Evolutionary conservation across 1,140 invertebrate genomes (phyloP), one percentile per base, ranked within the genome.

Genomic region (Meloidogyne chitwoodi): DNA sequence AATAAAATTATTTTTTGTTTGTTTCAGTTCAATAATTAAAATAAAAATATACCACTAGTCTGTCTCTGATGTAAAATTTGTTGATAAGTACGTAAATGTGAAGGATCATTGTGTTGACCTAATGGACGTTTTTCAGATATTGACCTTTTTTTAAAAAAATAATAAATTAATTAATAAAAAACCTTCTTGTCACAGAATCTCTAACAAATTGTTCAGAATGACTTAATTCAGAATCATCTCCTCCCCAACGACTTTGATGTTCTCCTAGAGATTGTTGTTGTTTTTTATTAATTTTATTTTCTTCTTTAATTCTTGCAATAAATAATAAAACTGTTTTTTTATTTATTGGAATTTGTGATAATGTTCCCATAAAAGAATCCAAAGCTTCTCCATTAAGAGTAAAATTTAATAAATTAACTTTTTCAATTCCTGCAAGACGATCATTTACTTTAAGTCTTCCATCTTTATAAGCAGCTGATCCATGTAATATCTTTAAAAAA

Each of bases 401-500:
- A 34, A 41, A 80, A 8, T 74, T 56, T n/a, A 80, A 71, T 19
- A 80, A 38, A 80, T 78, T 77, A 29, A 76, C 63, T 64, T 78
- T 62, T 56, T 80, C 80, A 31, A 80, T 81, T 27, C 80, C 79
- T n/a, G 75, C 27, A 14, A 80, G 19, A 44, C 79, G 71, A 73
- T 80, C 79, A 44, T 74, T 65, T 22, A 73, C 68, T 16, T 38
- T 72, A 31, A 80, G 67, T n/a, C 80, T 76, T 11, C 79, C 79
- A 48, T 80, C 79, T 65, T 78, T 82, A 80, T 71, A 82, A 16
- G 79, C 79, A 19, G 79, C 79, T 22, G 79, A 80, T 38, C 79
- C 79, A 29, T 82, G 79, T 16, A 80, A 62, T n/a, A 80, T 72
- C 79, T 79, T 27, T 67, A 78, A 61, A 56, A 11, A 10, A 79